A percentile compares a stretch with the other conserved stretches of the same genome.
Evolutionary conservation across 1,140 invertebrate genomes (phyloP).

Genomic region (Gonatopus flavifemur): DNA sequence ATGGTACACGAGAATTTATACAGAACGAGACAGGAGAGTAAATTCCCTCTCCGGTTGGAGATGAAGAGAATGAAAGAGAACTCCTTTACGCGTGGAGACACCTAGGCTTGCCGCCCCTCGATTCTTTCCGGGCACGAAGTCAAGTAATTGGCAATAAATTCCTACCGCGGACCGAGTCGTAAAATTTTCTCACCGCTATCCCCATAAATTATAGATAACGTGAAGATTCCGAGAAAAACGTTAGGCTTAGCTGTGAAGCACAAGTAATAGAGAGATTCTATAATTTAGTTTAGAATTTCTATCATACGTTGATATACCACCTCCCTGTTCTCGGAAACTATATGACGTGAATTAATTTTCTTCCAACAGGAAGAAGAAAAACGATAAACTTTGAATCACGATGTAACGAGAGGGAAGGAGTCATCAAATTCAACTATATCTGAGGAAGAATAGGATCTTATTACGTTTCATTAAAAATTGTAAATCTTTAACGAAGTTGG

Average conservation of each 20-base stretch:
- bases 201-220: conserved; percentile 38
- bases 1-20: conserved; percentile 14
- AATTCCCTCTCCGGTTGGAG: conserved; percentile 1
- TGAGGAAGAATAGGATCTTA: too few relatives aligned
- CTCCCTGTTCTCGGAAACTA: too few relatives aligned
- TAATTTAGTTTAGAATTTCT: too few relatives aligned
- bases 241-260: conserved; percentile 25
- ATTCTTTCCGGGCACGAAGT: conserved; percentile 38
- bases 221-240: background rate
- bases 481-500: too few relatives aligned
- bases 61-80: conserved; percentile 1
- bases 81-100: conserved; percentile 17
- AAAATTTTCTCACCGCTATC: conserved; percentile 35
- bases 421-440: too few relatives aligned
- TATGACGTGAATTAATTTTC: too few relatives aligned
- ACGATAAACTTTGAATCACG: too few relatives aligned
- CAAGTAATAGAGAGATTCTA: conserved; percentile 20
- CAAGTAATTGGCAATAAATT: conserved; percentile 38
- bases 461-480: too few relatives aligned
- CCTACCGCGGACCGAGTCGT: conserved; percentile 22
- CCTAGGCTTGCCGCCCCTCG: conserved; percentile 15
- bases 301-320: too few relatives aligned
- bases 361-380: too few relatives aligned
- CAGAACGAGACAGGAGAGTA: background rate
- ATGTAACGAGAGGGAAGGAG: too few relatives aligned